phyloP scores from a whole-genome alignment of 92 coral and sea anemone genomes.

The Palythoa heliodiscus region DNA sequence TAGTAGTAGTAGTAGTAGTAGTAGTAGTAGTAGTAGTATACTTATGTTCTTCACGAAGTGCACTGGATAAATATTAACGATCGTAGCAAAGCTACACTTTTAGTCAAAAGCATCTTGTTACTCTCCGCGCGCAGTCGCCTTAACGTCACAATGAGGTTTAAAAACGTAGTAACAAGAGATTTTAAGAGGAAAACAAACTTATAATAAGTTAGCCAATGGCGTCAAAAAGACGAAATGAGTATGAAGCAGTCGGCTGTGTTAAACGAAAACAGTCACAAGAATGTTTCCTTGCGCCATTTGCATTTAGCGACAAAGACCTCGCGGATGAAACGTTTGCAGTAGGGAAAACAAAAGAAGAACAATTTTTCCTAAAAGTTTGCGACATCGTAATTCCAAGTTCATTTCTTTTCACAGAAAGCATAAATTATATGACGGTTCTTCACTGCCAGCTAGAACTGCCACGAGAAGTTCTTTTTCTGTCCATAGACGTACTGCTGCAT shows the following conservation, averaged over 20 bases:
- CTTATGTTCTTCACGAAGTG: no score
- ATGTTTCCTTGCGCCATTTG: not conserved
- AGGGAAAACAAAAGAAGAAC: constrained; percentile 27
- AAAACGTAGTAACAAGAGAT: not conserved
- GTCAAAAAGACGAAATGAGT: not conserved
- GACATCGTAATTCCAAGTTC: constrained; percentile 9
- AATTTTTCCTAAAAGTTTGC: constrained; percentile 6
- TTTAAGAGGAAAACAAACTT: not conserved
- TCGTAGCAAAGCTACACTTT: not conserved
- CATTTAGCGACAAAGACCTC: not conserved
- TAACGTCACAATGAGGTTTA: not conserved
- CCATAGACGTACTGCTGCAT: constrained; percentile 14
- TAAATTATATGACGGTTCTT: constrained; percentile 16
- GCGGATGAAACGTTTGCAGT: constrained; percentile 7
- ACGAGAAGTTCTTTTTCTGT: constrained; percentile 27
- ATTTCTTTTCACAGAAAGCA: constrained; percentile 11
- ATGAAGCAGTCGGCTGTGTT: constrained; percentile 4
- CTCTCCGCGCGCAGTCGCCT: not conserved
- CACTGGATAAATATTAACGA: no score
- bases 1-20: no score
- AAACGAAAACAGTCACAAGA: constrained; percentile 2
- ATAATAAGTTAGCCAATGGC: constrained; percentile 5
- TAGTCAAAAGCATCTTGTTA: not conserved
- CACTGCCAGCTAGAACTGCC: constrained; percentile 17
- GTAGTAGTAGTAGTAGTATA: no score